These are phyloP conservation scores for Drosophila parabipectinata DNA, from an alignment of 1,140 invertebrate genomes.

Conservation along the genomic window DNA sequence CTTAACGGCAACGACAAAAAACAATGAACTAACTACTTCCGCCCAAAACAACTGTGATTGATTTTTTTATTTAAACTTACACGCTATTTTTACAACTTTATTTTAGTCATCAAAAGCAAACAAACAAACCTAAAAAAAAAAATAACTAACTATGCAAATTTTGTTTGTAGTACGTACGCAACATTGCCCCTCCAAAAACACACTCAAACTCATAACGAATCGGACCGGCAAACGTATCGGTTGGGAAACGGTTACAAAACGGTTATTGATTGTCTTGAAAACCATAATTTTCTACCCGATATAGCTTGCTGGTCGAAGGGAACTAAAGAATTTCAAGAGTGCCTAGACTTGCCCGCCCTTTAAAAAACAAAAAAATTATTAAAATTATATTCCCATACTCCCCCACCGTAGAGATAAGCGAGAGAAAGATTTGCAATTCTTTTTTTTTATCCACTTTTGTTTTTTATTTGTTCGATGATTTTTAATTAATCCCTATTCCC, in stretches of 20 bases:
- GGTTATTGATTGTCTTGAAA: background rate
- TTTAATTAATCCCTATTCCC: background rate
- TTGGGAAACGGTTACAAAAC: background rate
- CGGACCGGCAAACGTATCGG: conserved; percentile 16
- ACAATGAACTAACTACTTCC: conserved; percentile 65
- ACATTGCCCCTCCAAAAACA: conserved; percentile 31
- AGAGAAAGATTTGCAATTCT: conserved; percentile 30
- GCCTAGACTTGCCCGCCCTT: conserved; percentile 71
- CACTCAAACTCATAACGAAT: conserved; percentile 50
- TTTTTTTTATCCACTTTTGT: conserved; percentile 48
- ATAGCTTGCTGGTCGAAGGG: conserved; percentile 27
- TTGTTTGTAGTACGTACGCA: conserved; percentile 55
- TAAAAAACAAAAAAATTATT: background rate
- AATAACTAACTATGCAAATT: conserved; percentile 70
- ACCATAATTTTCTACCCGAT: background rate
- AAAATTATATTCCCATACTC: background rate
- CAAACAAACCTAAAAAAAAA: conserved; percentile 16
- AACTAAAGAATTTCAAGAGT: conserved; percentile 78
- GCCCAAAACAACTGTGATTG: conserved; percentile 84
- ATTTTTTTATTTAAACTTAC: conserved; percentile 74
- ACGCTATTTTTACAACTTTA: conserved; percentile 55
- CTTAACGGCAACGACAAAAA: conserved; percentile 31
- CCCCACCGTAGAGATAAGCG: conserved; percentile 76
- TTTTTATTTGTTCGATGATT: conserved; percentile 31
- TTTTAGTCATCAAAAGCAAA: conserved; percentile 58